phyloP scores from a whole-genome alignment of 2,113 vertebrate genomes.

The Sarotherodon lohbergeri region DNA sequence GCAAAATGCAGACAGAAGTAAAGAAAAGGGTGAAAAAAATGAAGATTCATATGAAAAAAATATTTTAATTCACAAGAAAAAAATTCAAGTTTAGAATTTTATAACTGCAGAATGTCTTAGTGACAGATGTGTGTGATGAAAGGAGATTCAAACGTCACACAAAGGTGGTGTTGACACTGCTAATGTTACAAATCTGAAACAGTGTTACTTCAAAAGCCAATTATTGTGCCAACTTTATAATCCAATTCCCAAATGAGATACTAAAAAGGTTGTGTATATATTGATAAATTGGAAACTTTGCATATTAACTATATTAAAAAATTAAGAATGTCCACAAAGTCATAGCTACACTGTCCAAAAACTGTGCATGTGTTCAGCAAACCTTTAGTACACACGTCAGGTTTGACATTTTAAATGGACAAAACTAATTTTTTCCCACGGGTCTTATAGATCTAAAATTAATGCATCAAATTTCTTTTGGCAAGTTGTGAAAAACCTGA shows the following conservation, averaged over 20 bases:
- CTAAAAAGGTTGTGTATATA: too few relatives aligned
- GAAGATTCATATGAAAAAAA: neutral
- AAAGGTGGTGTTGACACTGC: neutral
- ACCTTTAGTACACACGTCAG: neutral
- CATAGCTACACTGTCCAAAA: neutral
- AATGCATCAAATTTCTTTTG: neutral
- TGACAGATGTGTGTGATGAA: neutral
- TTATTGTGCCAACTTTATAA: neutral
- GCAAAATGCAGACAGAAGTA: neutral
- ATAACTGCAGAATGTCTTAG: neutral
- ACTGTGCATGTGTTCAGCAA: neutral
- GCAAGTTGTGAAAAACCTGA: neutral
- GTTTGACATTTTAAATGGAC: neutral
- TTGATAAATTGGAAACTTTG: neutral
- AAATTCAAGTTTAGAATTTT: neutral
- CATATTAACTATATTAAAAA: neutral
- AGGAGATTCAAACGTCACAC: neutral
- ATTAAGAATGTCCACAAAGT: neutral
- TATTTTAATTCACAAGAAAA: neutral
- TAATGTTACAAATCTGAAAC: neutral
- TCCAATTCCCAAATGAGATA: too few relatives aligned
- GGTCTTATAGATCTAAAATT: neutral
- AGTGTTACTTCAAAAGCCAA: neutral
- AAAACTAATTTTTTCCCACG: neutral
- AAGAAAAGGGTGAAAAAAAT: neutral